Evolutionary conservation across 2,888 invertebrate genomes (phyloP).

Genomic region (Stegophylla sp.): DNA sequence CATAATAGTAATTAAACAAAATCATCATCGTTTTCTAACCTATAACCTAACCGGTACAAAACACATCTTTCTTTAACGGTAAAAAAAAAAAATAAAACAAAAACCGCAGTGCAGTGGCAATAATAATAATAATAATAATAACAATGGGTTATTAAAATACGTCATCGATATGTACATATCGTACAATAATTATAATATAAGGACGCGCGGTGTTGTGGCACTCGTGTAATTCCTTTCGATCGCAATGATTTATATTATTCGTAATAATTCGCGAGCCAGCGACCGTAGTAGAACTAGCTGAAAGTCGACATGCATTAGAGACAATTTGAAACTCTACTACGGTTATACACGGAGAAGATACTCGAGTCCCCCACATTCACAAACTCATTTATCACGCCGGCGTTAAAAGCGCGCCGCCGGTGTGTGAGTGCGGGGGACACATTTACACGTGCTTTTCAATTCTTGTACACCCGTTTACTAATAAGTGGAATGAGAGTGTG

Average conservation of each 20-base stretch:
- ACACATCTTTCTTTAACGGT: too few species aligned
- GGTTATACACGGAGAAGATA: slow-evolving; percentile 9
- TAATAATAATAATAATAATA: too few species aligned
- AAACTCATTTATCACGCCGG: slow-evolving; percentile 33
- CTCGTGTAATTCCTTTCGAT: neutral
- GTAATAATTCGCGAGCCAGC: neutral
- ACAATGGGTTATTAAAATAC: too few species aligned
- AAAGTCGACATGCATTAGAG: neutral
- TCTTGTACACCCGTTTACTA: neutral
- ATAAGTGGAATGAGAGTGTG: slow-evolving; percentile 14
- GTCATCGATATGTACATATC: too few species aligned
- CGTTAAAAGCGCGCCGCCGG: neutral
- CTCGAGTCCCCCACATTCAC: neutral
- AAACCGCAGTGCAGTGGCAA: too few species aligned
- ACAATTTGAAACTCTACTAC: slow-evolving; percentile 14
- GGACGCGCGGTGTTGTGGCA: too few species aligned
- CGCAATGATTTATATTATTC: neutral
- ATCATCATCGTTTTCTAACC: too few species aligned
- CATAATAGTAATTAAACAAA: too few species aligned
- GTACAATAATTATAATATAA: too few species aligned
- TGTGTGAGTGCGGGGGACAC: too few species aligned
- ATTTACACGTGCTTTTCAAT: slow-evolving; percentile 18
- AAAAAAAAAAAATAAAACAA: too few species aligned
- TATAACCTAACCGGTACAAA: too few species aligned
- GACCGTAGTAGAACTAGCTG: neutral